A percentile compares a stretch with the other conserved stretches of the same genome.
These are phyloP conservation scores for Onychomys torridus DNA, from an alignment of 2,797 vertebrate species.

Conservation along the genomic window DNA sequence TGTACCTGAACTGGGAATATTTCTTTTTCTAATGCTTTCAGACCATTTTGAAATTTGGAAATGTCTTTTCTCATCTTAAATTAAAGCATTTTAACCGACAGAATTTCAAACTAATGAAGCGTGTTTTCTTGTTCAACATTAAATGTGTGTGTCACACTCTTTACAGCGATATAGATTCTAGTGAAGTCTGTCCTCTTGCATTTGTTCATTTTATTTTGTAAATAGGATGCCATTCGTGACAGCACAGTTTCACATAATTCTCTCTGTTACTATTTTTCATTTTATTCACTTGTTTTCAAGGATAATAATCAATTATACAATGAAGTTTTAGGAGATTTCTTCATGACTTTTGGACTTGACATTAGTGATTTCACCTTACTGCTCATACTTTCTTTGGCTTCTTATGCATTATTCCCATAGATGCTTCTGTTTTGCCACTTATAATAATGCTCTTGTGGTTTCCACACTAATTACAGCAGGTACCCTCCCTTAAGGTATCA, in stretches of 20 bases:
- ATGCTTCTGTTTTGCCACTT: not conserved
- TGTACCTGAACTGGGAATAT: not conserved
- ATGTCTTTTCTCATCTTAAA: not conserved
- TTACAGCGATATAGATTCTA: not conserved
- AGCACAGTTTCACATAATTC: rapidly evolving
- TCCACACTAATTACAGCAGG: not conserved
- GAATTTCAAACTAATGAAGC: not conserved
- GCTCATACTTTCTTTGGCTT: not conserved
- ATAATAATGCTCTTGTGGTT: not conserved
- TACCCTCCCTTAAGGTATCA: not conserved
- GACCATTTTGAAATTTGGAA: not conserved
- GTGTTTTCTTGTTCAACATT: not conserved
- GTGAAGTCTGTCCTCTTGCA: not conserved
- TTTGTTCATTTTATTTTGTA: not conserved
- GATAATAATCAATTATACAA: not conserved
- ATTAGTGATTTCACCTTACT: not conserved
- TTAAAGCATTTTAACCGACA: not conserved
- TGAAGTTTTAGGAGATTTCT: too few relatives aligned
- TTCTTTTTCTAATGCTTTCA: not conserved
- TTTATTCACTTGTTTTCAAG: not conserved
- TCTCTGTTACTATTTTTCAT: not conserved
- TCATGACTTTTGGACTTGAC: not conserved
- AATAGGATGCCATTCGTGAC: not conserved
- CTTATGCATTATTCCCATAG: not conserved
- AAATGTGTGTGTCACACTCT: not conserved